Percentiles rank a stretch among this genome's conserved stretches.
Conservation (phyloP, 2,888 invertebrate genomes). For the Phortica okadai region DNA sequence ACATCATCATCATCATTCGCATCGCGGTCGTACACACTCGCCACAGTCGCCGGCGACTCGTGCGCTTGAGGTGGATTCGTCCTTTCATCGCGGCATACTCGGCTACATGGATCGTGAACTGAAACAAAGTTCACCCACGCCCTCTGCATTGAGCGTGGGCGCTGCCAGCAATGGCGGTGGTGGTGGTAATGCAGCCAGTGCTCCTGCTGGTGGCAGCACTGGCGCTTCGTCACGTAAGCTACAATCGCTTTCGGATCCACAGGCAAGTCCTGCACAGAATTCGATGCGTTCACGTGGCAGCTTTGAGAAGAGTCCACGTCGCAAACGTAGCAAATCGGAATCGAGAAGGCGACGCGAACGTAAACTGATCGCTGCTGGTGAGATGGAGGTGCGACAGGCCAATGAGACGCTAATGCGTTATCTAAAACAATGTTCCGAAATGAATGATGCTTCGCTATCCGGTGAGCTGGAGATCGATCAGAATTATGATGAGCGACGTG, state of each 20-base stretch:
- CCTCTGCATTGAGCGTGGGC: constrained; percentile 64
- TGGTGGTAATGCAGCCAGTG: constrained; percentile 38
- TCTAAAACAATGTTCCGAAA: constrained; percentile 76
- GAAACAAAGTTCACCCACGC: constrained; percentile 72
- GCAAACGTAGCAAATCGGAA: constrained; percentile 77
- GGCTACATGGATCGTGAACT: constrained; percentile 76
- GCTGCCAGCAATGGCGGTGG: constrained; percentile 47
- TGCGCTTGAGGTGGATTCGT: constrained; percentile 63
- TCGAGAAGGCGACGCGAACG: constrained; percentile 75
- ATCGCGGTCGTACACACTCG: constrained; percentile 65
- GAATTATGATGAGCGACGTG: constrained; percentile 75
- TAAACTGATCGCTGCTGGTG: constrained; percentile 76
- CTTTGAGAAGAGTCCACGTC: constrained; percentile 76
- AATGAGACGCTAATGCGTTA: constrained; percentile 77
- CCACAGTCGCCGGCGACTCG: constrained; percentile 64
- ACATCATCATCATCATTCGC: constrained; percentile 38
- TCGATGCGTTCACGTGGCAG: constrained; percentile 75
- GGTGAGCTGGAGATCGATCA: constrained; percentile 77
- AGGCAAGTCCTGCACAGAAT: constrained; percentile 76
- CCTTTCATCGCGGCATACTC: constrained; percentile 75
- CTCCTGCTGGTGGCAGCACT: constrained; percentile 37
- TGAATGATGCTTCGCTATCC: constrained; percentile 76
- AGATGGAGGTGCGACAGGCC: constrained; percentile 76
- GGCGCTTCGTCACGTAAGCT: constrained; percentile 69
- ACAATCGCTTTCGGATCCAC: constrained; percentile 76